A percentile compares a stretch with the other conserved stretches of the same genome.
These are phyloP conservation scores for Toxonevra muliebris DNA, from an alignment of 2,888 invertebrate species.

Conservation along the genomic window DNA sequence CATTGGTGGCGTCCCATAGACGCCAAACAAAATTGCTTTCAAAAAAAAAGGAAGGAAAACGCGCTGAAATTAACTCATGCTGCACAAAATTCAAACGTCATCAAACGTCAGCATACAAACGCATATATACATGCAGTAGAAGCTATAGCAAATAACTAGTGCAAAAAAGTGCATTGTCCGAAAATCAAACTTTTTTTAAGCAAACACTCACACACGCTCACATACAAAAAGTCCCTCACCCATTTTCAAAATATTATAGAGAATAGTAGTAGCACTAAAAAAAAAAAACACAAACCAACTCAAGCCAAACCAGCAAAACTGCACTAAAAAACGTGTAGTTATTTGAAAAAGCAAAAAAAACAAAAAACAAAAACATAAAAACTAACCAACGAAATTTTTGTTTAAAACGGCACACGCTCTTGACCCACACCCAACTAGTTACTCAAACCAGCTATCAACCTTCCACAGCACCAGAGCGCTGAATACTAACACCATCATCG, in stretches of 20 bases:
- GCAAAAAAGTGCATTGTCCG: slow-evolving; percentile 41
- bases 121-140: background rate
- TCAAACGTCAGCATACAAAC: background rate
- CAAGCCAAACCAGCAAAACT: slow-evolving; percentile 23
- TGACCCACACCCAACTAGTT: background rate
- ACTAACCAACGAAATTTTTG: background rate
- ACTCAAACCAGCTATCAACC: background rate
- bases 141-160: background rate
- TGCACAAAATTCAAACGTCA: too few relatives aligned
- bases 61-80: too few relatives aligned
- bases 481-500: background rate
- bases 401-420: slow-evolving; percentile 12
- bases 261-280: background rate
- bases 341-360: background rate
- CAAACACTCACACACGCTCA: background rate
- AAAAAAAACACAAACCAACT: slow-evolving; percentile 38
- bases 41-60: too few relatives aligned
- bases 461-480: background rate
- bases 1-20: too few relatives aligned
- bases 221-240: background rate
- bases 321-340: background rate
- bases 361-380: background rate
- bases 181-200: slow-evolving; percentile 29
- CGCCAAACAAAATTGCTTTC: too few relatives aligned
- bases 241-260: background rate